Conservation (phyloP, 2,888 invertebrate genomes). For the Rhodophaea formosa region DNA sequence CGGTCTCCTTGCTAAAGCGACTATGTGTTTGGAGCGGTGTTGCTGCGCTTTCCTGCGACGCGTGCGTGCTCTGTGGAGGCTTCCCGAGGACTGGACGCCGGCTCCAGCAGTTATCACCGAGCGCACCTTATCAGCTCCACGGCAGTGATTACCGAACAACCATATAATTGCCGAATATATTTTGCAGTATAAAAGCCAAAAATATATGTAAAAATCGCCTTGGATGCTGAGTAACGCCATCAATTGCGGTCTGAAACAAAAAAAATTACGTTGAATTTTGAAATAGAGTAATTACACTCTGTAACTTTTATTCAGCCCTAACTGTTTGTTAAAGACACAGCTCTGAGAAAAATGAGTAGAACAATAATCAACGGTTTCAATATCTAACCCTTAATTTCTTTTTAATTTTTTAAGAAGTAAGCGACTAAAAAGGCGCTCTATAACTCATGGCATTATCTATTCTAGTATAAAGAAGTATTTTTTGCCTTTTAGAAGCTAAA, state of each 20-base stretch:
- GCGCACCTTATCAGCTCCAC: slow-evolving; percentile 71
- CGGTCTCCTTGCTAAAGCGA: slow-evolving; percentile 70
- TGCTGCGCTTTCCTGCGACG: slow-evolving; percentile 62
- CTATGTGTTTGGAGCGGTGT: slow-evolving; percentile 62
- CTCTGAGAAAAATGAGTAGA: no score
- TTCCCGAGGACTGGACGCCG: slow-evolving; percentile 66
- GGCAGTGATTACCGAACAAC: slow-evolving; percentile 74
- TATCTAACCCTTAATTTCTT: no score
- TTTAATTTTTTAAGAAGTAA: no score
- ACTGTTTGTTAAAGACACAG: no score
- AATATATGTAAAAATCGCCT: slow-evolving; percentile 67
- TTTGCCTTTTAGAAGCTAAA: no score
- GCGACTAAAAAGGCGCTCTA: no score
- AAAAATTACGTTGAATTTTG: slow-evolving; percentile 13
- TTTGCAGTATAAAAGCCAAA: slow-evolving; percentile 72
- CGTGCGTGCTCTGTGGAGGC: slow-evolving; percentile 74
- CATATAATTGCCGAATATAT: slow-evolving; percentile 70
- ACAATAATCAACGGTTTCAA: no score
- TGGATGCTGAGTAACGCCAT: slow-evolving; percentile 71
- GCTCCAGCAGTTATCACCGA: slow-evolving; percentile 72
- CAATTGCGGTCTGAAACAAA: slow-evolving; percentile 72
- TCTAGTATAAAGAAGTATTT: no score
- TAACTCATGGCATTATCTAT: no score
- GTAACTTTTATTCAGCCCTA: no score
- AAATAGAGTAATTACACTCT: no score